Evolutionary conservation across 2,797 vertebrate species (phyloP).

Genomic region (Hippocampus kuda): DNA sequence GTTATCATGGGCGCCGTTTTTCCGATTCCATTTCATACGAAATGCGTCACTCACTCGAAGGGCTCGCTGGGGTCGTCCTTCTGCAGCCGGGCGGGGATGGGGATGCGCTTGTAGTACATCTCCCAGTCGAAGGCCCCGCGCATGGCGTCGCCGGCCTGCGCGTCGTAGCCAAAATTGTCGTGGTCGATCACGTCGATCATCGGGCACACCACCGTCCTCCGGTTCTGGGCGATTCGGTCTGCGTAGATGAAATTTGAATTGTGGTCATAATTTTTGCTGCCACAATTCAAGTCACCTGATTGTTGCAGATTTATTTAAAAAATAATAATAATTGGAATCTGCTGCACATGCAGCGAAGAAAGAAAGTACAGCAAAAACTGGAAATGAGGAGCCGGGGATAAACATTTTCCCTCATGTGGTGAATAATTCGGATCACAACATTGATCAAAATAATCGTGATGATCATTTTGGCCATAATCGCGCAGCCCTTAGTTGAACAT

Average conservation of each 20-base stretch:
- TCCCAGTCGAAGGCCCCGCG: slow-evolving; percentile 96
- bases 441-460: too few species aligned
- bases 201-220: slow-evolving; percentile 87
- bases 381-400: too few species aligned
- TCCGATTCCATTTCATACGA: not conserved
- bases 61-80: slow-evolving; percentile 83
- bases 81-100: slow-evolving; percentile 82
- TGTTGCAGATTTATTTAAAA: too few species aligned
- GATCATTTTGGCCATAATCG: too few species aligned
- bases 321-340: too few species aligned
- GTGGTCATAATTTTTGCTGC: too few species aligned
- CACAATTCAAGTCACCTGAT: too few species aligned
- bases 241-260: slow-evolving; percentile 15
- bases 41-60: slow-evolving; percentile 74
- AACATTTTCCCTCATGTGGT: too few species aligned
- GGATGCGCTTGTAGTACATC: slow-evolving; percentile 97
- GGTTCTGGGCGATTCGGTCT: slow-evolving; percentile 91
- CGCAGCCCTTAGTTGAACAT: not conserved
- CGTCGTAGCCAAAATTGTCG: slow-evolving; percentile 89
- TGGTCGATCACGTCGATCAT: slow-evolving; percentile 98
- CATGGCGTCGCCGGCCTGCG: slow-evolving; percentile 93
- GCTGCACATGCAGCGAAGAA: too few species aligned
- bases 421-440: too few species aligned
- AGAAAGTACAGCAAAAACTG: too few species aligned
- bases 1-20: not conserved